Base-by-base conservation (phyloP, 2,113 vertebrate genomes). In the Rhea americana region DNA sequence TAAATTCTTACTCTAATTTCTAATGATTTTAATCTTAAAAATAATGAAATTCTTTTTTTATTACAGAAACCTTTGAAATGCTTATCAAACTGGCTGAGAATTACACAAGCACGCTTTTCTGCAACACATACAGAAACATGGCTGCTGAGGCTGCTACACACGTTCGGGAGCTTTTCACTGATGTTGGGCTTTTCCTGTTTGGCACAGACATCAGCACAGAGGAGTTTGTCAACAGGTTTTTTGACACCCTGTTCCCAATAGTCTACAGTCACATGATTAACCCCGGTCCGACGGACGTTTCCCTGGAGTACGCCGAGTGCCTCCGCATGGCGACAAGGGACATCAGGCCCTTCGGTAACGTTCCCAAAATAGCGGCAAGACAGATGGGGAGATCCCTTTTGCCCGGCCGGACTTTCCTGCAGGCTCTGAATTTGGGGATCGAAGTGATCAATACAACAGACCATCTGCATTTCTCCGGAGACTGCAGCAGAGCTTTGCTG, bases 381-480 rank as follows among this genome's bases (percentile, higher is more conserved):
- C 98, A 98, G 91, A 97, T 99, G 74, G 87, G 91, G 82, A 97
- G 93, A 41, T 98, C 98, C 0, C 97, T 98, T 53, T 61, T 98
- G 66, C 96, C 97, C 2, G 98, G 96, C 66, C 97, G 98, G 74
- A 94, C 98, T 5, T 98, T 99, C 59, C 96, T 99, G 51, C 98
- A 99, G 95, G 98, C 98, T 0, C 96, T 99, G 89, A 98, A 99
- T 91, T 96, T 99, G 45, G 98, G 98, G 70, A 98, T 99, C 7
- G 98, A 99, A 97, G 98, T 99, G 91, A 98, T 99, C 96, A 99
- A 99, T 68, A 98, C 98, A 28, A 99, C 99, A 3, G 99, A 99
- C 89, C 98, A 99, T 61, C 90, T 98, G 59, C 98, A 73, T 82
- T 97, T 98, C 91, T 98, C 98, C 91, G 97, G 98, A 9, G 98